Percentiles rank a stretch among this genome's conserved stretches.
Conservation (phyloP, 2,888 invertebrate species). For the Rhogogaster chlorosoma region DNA sequence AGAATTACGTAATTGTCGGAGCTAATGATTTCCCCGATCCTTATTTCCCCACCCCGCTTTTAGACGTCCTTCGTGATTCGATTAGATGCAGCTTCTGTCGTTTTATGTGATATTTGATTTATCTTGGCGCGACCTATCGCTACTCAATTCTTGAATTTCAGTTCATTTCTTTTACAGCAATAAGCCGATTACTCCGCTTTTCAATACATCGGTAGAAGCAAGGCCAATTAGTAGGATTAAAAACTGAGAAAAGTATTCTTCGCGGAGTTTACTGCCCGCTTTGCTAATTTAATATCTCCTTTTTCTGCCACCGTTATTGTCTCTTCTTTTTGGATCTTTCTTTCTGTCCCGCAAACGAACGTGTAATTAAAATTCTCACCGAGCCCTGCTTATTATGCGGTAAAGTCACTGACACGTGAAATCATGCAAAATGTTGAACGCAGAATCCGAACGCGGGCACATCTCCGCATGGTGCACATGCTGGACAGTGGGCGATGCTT, state of each 20-base stretch:
- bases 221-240: background rate
- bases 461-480: conserved; percentile 58
- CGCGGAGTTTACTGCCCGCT: background rate
- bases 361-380: conserved; percentile 69
- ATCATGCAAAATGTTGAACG: conserved; percentile 70
- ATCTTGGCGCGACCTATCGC: background rate
- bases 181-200: background rate
- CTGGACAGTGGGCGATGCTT: conserved; percentile 59
- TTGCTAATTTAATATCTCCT: background rate
- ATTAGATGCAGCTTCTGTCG: background rate
- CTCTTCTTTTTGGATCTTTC: background rate
- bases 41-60: too few relatives aligned
- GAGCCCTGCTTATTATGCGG: conserved; percentile 68
- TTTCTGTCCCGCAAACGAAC: conserved; percentile 57
- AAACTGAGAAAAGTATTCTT: background rate
- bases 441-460: conserved; percentile 67
- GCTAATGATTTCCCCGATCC: background rate
- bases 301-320: conserved; percentile 17
- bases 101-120: background rate
- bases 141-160: background rate
- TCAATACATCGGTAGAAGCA: background rate
- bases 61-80: background rate
- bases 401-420: conserved; percentile 69
- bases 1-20: background rate
- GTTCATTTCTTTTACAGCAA: background rate